Evolutionary conservation across 2,797 vertebrate species (phyloP).

Genomic region (Gymnoscopelus microlampas): DNA sequence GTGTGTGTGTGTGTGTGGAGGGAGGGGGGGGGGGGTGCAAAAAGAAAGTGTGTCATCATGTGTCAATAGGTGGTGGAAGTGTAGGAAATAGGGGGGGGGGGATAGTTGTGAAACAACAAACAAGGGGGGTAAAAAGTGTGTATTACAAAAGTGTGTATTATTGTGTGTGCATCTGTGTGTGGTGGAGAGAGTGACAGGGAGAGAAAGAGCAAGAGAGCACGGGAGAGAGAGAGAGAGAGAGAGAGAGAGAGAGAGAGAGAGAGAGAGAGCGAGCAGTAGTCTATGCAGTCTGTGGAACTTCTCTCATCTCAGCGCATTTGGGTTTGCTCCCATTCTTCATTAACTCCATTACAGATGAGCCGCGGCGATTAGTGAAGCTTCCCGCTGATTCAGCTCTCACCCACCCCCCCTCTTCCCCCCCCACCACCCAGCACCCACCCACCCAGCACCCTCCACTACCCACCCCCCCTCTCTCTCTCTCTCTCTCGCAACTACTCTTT

Average conservation of each 20-base stretch:
- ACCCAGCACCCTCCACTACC: not conserved
- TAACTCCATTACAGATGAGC: slow-evolving; percentile 91
- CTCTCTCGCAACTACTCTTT: slow-evolving; percentile 52
- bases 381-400: slow-evolving; percentile 86
- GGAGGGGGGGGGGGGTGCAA: slow-evolving; percentile 45
- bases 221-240: slow-evolving; percentile 27
- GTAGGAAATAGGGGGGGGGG: slow-evolving; percentile 39
- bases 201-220: slow-evolving; percentile 10
- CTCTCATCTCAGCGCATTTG: slow-evolving; percentile 87
- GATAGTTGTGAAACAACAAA: slow-evolving; percentile 15
- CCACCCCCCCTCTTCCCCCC: no score
- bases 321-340: slow-evolving; percentile 87
- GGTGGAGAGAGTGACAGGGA: slow-evolving; percentile 10
- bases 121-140: slow-evolving; percentile 43
- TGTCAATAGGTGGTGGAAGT: slow-evolving; percentile 69
- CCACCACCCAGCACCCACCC: not conserved
- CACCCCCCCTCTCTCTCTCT: slow-evolving; percentile 15
- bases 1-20: slow-evolving; percentile 1
- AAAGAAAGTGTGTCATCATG: slow-evolving; percentile 71
- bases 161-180: slow-evolving; percentile 25
- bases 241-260: slow-evolving; percentile 35
- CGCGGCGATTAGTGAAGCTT: slow-evolving; percentile 84
- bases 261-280: slow-evolving; percentile 72
- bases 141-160: slow-evolving; percentile 9
- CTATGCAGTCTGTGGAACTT: slow-evolving; percentile 87